These are phyloP conservation scores for Toxotes jaculatrix DNA, from an alignment of 2,113 vertebrate species.

Conservation along the genomic window DNA sequence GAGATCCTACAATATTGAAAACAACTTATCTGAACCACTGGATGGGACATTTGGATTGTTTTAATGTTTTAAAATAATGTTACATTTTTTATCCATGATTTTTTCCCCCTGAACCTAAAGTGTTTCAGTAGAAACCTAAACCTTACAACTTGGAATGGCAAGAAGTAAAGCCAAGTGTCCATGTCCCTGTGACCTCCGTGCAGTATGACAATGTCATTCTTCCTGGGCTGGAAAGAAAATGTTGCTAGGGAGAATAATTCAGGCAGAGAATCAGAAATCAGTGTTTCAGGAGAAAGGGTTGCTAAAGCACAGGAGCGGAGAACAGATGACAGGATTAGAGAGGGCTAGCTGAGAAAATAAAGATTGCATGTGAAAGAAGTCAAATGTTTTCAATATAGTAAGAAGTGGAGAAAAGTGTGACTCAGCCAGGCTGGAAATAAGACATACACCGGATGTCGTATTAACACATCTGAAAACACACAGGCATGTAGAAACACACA, in stretches of 20 bases:
- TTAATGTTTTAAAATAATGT: neutral
- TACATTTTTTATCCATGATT: neutral
- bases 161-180: neutral
- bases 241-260: neutral
- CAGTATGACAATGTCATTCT: neutral
- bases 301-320: neutral
- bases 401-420: neutral
- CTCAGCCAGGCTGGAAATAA: neutral
- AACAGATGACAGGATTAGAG: neutral
- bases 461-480: constrained; percentile 31
- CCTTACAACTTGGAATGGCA: neutral
- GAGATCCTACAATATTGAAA: neutral
- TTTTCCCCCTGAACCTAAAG: no score
- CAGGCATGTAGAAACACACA: constrained; percentile 9
- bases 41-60: neutral
- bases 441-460: constrained; percentile 13
- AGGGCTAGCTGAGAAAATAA: neutral
- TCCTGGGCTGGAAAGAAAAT: neutral
- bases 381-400: neutral
- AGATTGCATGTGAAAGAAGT: neutral
- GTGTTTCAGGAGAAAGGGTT: neutral
- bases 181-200: neutral
- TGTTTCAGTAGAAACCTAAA: neutral
- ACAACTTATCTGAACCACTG: no score
- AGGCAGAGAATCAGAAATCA: neutral